phyloP scores from a whole-genome alignment of 2,797 vertebrate genomes.

The Lindbergichthys nudifrons region DNA sequence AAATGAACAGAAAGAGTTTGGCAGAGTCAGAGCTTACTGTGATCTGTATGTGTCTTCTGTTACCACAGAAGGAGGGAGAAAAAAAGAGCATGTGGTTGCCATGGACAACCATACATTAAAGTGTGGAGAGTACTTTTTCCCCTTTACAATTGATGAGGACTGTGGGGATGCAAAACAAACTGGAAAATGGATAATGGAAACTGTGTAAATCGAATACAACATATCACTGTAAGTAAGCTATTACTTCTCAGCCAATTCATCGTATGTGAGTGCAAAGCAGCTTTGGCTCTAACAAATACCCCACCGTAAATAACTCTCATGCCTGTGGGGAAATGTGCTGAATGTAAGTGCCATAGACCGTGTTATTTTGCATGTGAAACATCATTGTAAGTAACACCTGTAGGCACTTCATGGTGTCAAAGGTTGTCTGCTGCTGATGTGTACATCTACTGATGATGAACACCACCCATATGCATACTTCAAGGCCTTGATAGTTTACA shows the following conservation, averaged over 20 bases:
- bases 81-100: constrained; percentile 27
- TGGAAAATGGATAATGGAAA: constrained; percentile 35
- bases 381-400: constrained; percentile 51
- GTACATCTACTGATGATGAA: constrained; percentile 60
- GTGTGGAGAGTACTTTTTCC: not conserved
- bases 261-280: constrained; percentile 22
- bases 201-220: constrained; percentile 29
- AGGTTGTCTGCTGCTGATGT: constrained; percentile 53
- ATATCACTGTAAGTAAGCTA: constrained; percentile 44
- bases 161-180: constrained; percentile 10
- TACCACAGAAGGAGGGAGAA: not conserved
- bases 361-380: constrained; percentile 53
- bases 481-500: constrained; percentile 60
- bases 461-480: constrained; percentile 56
- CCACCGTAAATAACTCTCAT: constrained; percentile 34
- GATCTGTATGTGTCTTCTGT: not conserved
- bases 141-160: constrained; percentile 20
- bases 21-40: not conserved
- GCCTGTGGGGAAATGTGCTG: constrained; percentile 29
- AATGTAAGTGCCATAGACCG: not conserved
- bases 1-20: not conserved
- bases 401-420: constrained; percentile 43
- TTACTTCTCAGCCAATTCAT: constrained; percentile 36
- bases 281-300: constrained; percentile 34
- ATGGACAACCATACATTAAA: constrained; percentile 49